These are phyloP conservation scores for Amphiprion ocellaris DNA, from an alignment of 2,113 vertebrate genomes.

Conservation along the genomic window DNA sequence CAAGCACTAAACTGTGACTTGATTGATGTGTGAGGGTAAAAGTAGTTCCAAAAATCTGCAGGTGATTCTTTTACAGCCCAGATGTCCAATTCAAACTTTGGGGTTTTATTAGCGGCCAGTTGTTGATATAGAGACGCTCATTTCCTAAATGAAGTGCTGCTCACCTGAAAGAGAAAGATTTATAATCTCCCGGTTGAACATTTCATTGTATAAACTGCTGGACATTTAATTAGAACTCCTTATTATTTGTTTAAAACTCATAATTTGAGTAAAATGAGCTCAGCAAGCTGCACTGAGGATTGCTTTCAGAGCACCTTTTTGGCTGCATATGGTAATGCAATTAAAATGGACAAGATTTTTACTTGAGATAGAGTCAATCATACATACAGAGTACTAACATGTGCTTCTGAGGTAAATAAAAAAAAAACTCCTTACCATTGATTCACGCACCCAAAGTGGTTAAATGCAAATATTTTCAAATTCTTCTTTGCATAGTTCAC, in stretches of 20 bases:
- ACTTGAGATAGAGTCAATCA: constrained; percentile 32
- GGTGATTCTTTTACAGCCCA: constrained; percentile 82
- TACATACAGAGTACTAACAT: background rate
- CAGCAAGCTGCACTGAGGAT: constrained; percentile 33
- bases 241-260: constrained; percentile 58
- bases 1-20: constrained; percentile 70
- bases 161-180: constrained; percentile 74
- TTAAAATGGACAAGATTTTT: constrained; percentile 36
- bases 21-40: constrained; percentile 70
- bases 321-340: constrained; percentile 28
- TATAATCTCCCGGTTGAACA: constrained; percentile 61
- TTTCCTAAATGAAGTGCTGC: constrained; percentile 76
- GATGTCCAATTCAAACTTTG: constrained; percentile 71
- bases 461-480: constrained; percentile 1
- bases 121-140: constrained; percentile 75
- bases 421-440: background rate
- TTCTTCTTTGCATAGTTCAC: constrained; percentile 22
- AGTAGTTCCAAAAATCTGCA: constrained; percentile 76
- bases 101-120: constrained; percentile 72
- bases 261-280: constrained; percentile 54
- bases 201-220: constrained; percentile 59
- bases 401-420: constrained; percentile 38
- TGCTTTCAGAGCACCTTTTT: constrained; percentile 16
- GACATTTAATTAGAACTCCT: constrained; percentile 60
- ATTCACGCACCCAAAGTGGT: background rate